These are phyloP conservation scores for Bombus ignitus DNA, from an alignment of 1,140 invertebrate genomes.

Conservation along the genomic window DNA sequence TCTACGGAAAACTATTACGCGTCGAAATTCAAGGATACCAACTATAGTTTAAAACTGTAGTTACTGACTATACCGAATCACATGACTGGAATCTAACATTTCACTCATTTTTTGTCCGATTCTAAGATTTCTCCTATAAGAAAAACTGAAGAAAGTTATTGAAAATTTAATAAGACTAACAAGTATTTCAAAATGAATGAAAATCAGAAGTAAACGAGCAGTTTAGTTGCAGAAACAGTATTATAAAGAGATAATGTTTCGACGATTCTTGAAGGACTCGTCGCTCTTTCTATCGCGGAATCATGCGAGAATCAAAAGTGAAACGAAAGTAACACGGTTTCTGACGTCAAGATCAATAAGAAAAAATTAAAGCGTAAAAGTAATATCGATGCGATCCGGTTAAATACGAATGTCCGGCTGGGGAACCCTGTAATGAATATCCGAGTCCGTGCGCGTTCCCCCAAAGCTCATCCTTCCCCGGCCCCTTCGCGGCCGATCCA, in stretches of 20 bases:
- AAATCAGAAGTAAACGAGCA: not conserved
- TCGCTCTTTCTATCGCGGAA: not conserved
- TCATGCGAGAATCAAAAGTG: not conserved
- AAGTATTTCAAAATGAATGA: not conserved
- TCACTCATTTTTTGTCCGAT: not conserved
- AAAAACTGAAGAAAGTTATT: not conserved
- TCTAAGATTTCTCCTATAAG: not conserved
- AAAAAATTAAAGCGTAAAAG: constrained; percentile 33
- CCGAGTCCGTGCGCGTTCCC: constrained; percentile 70
- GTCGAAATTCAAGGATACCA: constrained; percentile 41
- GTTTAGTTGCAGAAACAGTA: no score
- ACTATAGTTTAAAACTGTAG: not conserved
- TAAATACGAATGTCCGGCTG: constrained; percentile 83
- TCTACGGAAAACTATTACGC: constrained; percentile 47
- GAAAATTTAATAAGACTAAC: not conserved
- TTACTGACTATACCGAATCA: not conserved
- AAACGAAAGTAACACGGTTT: not conserved
- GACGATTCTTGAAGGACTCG: not conserved
- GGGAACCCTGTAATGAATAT: constrained; percentile 81
- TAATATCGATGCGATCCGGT: constrained; percentile 61
- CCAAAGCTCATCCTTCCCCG: constrained; percentile 61
- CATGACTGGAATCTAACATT: not conserved
- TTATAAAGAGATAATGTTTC: not conserved
- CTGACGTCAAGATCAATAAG: constrained; percentile 6
- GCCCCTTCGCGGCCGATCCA: constrained; percentile 54